Conservation (phyloP, 2,888 invertebrate genomes). For the Drosophila demipolita region DNA sequence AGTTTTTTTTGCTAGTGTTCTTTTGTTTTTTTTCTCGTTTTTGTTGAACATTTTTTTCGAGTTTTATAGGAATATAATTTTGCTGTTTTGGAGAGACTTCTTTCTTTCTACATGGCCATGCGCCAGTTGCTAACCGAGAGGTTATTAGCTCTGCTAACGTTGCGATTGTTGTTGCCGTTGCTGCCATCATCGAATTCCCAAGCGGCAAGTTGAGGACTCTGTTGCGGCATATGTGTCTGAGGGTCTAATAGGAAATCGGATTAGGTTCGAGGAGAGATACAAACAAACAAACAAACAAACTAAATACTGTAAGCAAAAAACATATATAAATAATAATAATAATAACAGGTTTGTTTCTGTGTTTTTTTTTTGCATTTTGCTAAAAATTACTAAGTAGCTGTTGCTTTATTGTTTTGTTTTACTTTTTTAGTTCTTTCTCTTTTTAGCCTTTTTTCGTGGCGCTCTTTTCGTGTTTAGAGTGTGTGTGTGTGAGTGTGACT, state of each 20-base stretch:
- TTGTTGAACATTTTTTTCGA: background rate
- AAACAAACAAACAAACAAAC: constrained; percentile 1
- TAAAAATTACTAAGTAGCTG: constrained; percentile 80
- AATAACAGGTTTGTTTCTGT: constrained; percentile 10
- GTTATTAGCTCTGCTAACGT: constrained; percentile 44
- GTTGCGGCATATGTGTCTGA: constrained; percentile 47
- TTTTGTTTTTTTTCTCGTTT: background rate
- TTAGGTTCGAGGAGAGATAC: background rate
- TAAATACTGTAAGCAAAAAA: constrained; percentile 10
- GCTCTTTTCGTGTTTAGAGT: constrained; percentile 11
- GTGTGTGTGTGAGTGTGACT: constrained; percentile 20
- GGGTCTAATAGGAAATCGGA: constrained; percentile 34
- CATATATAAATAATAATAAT: constrained; percentile 22
- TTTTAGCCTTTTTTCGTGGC: constrained; percentile 56
- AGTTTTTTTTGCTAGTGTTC: background rate
- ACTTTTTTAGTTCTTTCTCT: constrained; percentile 45
- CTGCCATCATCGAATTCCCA: constrained; percentile 58
- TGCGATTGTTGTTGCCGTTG: constrained; percentile 48
- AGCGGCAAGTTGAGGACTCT: constrained; percentile 34
- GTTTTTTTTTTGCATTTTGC: constrained; percentile 68
- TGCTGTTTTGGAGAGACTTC: constrained; percentile 11
- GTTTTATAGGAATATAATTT: background rate
- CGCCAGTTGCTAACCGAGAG: constrained; percentile 55
- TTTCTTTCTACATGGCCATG: constrained; percentile 48
- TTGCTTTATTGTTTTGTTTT: constrained; percentile 69